These are phyloP conservation scores for Orgyia antiqua DNA, from an alignment of 2,888 invertebrate species.

Conservation along the genomic window DNA sequence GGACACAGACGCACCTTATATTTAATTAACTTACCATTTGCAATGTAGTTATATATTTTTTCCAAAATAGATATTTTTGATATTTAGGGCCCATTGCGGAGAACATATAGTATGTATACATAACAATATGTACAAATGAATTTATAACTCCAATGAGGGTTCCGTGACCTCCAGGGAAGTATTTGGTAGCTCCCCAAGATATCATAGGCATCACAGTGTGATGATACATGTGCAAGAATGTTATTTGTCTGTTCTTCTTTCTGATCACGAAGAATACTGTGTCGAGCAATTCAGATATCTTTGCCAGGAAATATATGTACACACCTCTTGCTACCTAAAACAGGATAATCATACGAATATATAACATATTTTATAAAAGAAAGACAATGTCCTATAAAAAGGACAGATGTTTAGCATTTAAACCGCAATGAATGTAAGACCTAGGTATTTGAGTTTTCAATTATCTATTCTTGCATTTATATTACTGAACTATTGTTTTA, in stretches of 20 bases:
- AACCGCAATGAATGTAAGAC: no score
- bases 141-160: slow-evolving; percentile 94
- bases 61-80: slow-evolving; percentile 96
- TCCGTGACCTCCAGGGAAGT: slow-evolving; percentile 92
- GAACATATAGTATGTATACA: slow-evolving; percentile 95
- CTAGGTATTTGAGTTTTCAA: no score
- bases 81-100: slow-evolving; percentile 92
- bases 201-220: slow-evolving; percentile 97
- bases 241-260: slow-evolving; percentile 93
- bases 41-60: slow-evolving; percentile 92
- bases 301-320: slow-evolving; percentile 92
- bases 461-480: no score
- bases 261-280: slow-evolving; percentile 95
- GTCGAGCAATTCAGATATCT: slow-evolving; percentile 93
- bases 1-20: no score
- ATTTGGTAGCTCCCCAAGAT: slow-evolving; percentile 95
- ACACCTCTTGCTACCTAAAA: slow-evolving; percentile 83
- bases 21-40: slow-evolving; percentile 42
- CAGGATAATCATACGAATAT: no score
- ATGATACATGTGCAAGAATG: slow-evolving; percentile 94
- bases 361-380: no score
- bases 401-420: no score
- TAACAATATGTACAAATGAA: slow-evolving; percentile 95
- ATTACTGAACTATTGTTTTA: no score
- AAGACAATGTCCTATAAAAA: no score